Evolutionary conservation across 2,888 invertebrate species (phyloP).

Genomic region (Drosophila trichaetosa): DNA sequence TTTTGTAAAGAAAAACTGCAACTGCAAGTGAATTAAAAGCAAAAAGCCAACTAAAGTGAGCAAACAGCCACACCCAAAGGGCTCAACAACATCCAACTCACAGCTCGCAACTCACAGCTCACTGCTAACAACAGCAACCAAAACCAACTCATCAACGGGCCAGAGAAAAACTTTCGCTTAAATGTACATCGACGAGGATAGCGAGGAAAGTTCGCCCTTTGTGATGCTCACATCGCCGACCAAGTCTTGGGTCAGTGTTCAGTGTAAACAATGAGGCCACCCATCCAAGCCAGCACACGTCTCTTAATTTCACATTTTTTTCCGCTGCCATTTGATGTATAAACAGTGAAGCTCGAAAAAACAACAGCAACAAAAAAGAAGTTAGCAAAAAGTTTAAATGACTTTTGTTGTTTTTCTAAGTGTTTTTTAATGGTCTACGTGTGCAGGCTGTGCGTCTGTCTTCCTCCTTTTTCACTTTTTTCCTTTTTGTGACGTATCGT

Average conservation of each 20-base stretch:
- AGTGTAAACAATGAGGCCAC: conserved; percentile 75
- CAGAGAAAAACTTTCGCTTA: conserved; percentile 71
- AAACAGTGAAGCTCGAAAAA: conserved; percentile 39
- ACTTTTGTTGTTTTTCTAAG: conserved; percentile 81
- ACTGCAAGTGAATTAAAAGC: conserved; percentile 77
- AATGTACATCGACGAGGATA: conserved; percentile 87
- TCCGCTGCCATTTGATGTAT: conserved; percentile 45
- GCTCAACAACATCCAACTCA: conserved; percentile 14
- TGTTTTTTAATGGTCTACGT: conserved; percentile 80
- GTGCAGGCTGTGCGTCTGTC: conserved; percentile 50
- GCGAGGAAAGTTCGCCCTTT: conserved; percentile 89
- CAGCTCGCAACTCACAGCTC: conserved; percentile 16
- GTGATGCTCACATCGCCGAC: conserved; percentile 89
- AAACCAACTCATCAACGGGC: conserved; percentile 49
- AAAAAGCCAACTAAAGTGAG: conserved; percentile 60
- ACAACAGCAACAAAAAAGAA: conserved; percentile 23
- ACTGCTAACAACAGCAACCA: conserved; percentile 18
- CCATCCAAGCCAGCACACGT: conserved; percentile 59
- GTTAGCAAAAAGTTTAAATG: conserved; percentile 80
- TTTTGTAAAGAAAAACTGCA: conserved; percentile 56
- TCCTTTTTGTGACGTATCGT: conserved; percentile 43
- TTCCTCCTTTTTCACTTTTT: not conserved
- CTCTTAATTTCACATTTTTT: conserved; percentile 73
- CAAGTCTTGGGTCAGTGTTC: conserved; percentile 86
- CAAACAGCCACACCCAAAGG: conserved; percentile 52